A percentile compares a stretch with the other conserved stretches of the same genome.
phyloP scores from a whole-genome alignment of 2,113 vertebrate genomes.

The Struthio camelus region DNA sequence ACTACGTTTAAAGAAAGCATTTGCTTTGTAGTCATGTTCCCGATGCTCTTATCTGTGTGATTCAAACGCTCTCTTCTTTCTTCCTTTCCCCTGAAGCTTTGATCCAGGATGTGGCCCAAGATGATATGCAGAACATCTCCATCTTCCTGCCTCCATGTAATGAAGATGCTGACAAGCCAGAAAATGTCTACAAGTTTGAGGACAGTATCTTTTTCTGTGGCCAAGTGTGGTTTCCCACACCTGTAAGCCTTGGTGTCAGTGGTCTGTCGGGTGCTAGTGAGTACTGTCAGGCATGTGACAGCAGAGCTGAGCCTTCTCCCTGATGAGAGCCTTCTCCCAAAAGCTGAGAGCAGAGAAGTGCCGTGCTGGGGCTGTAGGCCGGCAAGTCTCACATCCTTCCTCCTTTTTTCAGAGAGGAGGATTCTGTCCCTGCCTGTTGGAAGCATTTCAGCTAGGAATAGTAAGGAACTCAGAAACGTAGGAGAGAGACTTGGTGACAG shows the following conservation, averaged over 20 bases:
- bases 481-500: neutral
- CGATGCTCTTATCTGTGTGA: neutral
- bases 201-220: conserved; percentile 85
- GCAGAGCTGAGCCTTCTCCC: fast-evolving
- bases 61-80: neutral
- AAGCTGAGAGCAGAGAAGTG: neutral
- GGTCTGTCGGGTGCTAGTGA: fast-evolving
- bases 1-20: neutral
- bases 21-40: neutral
- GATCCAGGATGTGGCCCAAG: conserved; percentile 79
- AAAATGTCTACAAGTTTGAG: conserved; percentile 87
- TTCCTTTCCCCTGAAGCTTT: conserved; percentile 74
- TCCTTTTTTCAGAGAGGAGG: neutral
- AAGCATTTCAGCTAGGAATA: neutral
- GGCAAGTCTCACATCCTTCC: fast-evolving
- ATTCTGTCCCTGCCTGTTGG: neutral
- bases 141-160: conserved; percentile 84
- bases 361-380: neutral
- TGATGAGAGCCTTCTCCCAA: neutral
- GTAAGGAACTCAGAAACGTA: fast-evolving
- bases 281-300: neutral
- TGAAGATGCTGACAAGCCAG: conserved; percentile 74
- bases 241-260: fast-evolving
- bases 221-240: neutral
- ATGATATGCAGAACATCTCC: conserved; percentile 61